A percentile compares a stretch with the other conserved stretches of the same genome.
These are phyloP conservation scores for Drosophila seguyi DNA, from an alignment of 1,140 invertebrate species.

Conservation along the genomic window DNA sequence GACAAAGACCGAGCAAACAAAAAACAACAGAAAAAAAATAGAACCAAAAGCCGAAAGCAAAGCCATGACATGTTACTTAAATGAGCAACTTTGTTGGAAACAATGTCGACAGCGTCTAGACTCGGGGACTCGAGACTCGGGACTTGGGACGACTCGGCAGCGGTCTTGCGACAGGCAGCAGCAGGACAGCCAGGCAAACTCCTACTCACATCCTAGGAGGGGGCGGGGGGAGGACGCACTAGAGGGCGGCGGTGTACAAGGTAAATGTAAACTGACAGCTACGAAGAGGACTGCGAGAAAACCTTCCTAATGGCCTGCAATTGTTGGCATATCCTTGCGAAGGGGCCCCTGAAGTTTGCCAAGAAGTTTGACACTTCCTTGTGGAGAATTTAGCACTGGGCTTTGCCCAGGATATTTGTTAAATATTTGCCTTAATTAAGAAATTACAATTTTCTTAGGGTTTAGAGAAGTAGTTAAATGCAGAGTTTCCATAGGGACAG, in stretches of 20 bases:
- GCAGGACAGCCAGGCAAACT: slow-evolving; percentile 40
- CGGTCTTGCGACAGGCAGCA: slow-evolving; percentile 43
- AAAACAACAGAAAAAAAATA: slow-evolving; percentile 6
- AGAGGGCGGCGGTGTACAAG: slow-evolving; percentile 8
- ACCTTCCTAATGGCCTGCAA: slow-evolving; percentile 42
- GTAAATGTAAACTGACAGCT: slow-evolving; percentile 56
- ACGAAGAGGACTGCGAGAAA: slow-evolving; percentile 34
- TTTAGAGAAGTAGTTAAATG: neutral
- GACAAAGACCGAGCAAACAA: slow-evolving; percentile 40
- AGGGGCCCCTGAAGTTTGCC: slow-evolving; percentile 1
- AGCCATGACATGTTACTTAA: slow-evolving; percentile 82
- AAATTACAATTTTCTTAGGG: neutral
- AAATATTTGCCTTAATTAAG: slow-evolving; percentile 7
- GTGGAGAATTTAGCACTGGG: slow-evolving; percentile 2
- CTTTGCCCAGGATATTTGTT: neutral
- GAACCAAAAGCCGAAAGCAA: slow-evolving; percentile 38
- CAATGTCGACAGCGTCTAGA: slow-evolving; percentile 84
- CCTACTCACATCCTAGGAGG: slow-evolving; percentile 25
- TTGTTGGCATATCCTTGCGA: slow-evolving; percentile 17
- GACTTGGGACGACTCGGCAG: slow-evolving; percentile 24
- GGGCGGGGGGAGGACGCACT: neutral
- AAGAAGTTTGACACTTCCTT: neutral
- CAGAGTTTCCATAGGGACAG: too few species aligned
- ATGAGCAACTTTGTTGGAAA: slow-evolving; percentile 84
- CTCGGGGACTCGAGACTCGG: slow-evolving; percentile 26